These are phyloP conservation scores for Hoplias malabaricus DNA, from an alignment of 2,113 vertebrate genomes.

Conservation along the genomic window DNA sequence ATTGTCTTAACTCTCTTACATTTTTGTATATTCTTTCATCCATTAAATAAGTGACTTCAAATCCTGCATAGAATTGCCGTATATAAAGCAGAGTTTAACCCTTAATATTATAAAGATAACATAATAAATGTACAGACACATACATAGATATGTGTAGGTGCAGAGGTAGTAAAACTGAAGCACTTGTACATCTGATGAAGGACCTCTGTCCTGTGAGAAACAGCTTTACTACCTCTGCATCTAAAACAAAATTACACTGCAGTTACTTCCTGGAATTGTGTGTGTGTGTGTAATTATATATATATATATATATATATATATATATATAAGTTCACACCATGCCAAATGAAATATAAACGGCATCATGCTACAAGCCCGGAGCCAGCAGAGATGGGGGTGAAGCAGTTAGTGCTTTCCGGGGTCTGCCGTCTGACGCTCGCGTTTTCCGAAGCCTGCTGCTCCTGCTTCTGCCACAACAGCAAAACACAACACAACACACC, in stretches of 20 bases:
- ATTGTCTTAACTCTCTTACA: slow-evolving; percentile 51
- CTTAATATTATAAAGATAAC: slow-evolving; percentile 41
- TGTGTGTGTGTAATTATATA: not conserved
- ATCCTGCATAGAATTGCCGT: slow-evolving; percentile 61
- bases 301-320: slow-evolving; percentile 63
- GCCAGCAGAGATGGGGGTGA: slow-evolving; percentile 57
- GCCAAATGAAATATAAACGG: slow-evolving; percentile 74
- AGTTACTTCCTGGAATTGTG: too few species aligned
- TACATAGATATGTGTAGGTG: not conserved
- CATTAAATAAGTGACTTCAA: slow-evolving; percentile 70
- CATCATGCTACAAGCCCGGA: slow-evolving; percentile 73
- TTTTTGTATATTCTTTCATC: slow-evolving; percentile 62
- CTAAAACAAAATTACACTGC: too few species aligned
- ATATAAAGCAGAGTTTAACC: slow-evolving; percentile 55
- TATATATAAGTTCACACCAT: slow-evolving; percentile 76
- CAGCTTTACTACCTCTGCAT: too few species aligned
- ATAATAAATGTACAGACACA: slow-evolving; percentile 58
- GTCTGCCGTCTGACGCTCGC: slow-evolving; percentile 78
- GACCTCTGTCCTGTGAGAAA: too few species aligned
- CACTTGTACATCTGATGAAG: too few species aligned
- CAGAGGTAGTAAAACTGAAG: too few species aligned
- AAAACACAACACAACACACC: not conserved
- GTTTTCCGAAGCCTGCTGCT: slow-evolving; percentile 73
- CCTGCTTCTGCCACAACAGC: slow-evolving; percentile 63
- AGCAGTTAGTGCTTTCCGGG: slow-evolving; percentile 78